These are phyloP conservation scores for Phoebastria nigripes DNA, from an alignment of 2,797 vertebrate species.

Conservation along the genomic window DNA sequence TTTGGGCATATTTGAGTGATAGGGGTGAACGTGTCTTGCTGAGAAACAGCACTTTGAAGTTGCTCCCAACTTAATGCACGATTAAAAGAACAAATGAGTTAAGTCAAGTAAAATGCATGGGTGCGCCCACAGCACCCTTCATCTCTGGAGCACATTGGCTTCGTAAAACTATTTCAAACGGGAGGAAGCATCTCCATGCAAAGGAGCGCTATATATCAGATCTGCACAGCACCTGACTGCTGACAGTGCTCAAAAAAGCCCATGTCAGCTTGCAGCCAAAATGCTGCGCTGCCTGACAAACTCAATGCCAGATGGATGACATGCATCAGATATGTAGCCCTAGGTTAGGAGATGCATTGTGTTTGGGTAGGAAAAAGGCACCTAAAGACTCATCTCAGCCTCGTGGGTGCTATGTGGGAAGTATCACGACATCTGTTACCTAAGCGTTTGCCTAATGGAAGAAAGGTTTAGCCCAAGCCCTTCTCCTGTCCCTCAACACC, in stretches of 20 bases:
- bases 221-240: background rate
- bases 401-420: accelerated
- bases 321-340: background rate
- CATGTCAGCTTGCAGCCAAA: accelerated
- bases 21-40: background rate
- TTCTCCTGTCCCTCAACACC: background rate
- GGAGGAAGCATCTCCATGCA: background rate
- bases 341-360: accelerated
- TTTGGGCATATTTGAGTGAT: background rate
- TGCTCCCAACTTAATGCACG: background rate
- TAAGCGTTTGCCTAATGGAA: background rate
- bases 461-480: background rate
- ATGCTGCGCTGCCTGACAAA: accelerated
- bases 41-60: background rate
- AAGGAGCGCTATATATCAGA: background rate
- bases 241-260: background rate
- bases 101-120: background rate
- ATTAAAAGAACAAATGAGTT: slow-evolving; percentile 20
- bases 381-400: background rate
- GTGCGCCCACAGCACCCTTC: background rate
- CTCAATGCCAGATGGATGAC: background rate
- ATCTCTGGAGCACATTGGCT: background rate
- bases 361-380: background rate
- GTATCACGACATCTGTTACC: accelerated
- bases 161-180: background rate